Evolutionary conservation across 2,113 vertebrate genomes (phyloP).

Genomic region (Semicossyphus pulcher): DNA sequence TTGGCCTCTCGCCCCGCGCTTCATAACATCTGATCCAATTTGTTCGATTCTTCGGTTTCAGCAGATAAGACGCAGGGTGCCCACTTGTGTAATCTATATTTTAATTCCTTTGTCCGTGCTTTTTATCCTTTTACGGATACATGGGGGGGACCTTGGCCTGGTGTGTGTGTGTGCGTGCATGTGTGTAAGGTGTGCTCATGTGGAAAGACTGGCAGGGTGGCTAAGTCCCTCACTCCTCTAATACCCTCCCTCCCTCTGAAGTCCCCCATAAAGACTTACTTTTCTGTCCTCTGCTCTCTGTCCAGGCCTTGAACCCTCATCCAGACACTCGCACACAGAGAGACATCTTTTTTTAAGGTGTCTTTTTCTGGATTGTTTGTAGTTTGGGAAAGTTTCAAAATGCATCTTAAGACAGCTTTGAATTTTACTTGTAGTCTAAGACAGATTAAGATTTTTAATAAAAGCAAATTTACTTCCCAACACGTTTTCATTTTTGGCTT

Average conservation of each 20-base stretch:
- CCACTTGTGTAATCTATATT: constrained; percentile 78
- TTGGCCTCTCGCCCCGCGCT: constrained; percentile 32
- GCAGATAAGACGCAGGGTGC: constrained; percentile 63
- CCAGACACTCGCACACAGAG: not conserved
- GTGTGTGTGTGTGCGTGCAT: constrained; percentile 60
- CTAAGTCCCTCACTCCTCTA: constrained; percentile 75
- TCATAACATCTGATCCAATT: constrained; percentile 74
- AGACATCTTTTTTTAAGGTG: not conserved
- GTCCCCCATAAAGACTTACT: constrained; percentile 10
- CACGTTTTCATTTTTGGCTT: not conserved
- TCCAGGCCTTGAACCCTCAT: constrained; percentile 16
- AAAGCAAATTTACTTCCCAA: too few species aligned
- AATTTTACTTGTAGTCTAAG: too few species aligned
- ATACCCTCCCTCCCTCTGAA: constrained; percentile 61
- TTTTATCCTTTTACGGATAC: constrained; percentile 76
- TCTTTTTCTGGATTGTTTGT: not conserved
- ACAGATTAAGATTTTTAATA: too few species aligned
- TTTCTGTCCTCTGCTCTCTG: constrained; percentile 27
- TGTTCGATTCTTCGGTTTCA: constrained; percentile 73
- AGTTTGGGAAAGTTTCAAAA: too few species aligned
- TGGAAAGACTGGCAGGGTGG: constrained; percentile 79
- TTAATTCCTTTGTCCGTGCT: constrained; percentile 76
- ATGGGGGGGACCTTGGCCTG: constrained; percentile 51
- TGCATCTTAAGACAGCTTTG: too few species aligned
- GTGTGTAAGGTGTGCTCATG: constrained; percentile 77